A percentile compares a stretch with the other conserved stretches of the same genome.
These are phyloP conservation scores for Numida meleagris DNA, from an alignment of 2,113 vertebrate genomes.

Conservation along the genomic window DNA sequence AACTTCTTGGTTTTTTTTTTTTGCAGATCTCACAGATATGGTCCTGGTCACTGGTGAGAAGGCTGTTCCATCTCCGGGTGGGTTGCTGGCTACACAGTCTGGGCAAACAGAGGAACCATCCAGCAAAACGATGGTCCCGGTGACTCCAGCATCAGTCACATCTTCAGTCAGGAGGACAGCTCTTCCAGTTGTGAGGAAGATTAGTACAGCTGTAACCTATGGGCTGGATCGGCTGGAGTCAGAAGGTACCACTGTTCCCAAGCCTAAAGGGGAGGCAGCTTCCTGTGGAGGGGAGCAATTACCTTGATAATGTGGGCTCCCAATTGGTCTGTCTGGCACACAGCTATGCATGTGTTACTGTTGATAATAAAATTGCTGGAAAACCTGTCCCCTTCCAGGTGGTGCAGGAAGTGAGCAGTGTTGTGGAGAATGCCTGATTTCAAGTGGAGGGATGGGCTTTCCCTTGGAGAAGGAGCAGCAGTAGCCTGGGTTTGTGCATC, in stretches of 20 bases:
- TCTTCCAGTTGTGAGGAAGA: conserved; percentile 27
- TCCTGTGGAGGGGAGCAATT: background rate
- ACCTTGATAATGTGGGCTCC: background rate
- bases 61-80: background rate
- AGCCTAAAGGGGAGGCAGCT: background rate
- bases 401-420: background rate
- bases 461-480: background rate
- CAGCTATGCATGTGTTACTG: fast-evolving
- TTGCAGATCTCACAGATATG: background rate
- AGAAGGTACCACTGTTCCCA: conserved; percentile 80
- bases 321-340: fast-evolving
- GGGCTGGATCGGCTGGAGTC: conserved; percentile 84
- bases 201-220: conserved; percentile 69
- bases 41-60: conserved; percentile 29
- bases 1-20: background rate
- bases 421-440: background rate
- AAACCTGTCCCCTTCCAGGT: background rate
- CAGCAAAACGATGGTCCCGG: conserved; percentile 10
- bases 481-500: background rate
- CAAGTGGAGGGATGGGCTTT: background rate
- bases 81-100: conserved; percentile 8
- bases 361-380: conserved; percentile 18
- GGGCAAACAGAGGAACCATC: conserved; percentile 45
- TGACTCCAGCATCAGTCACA: background rate
- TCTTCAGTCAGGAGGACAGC: conserved; percentile 60